Conservation (phyloP, 2,888 invertebrate genomes). For the Archaeoteleia sp. region DNA sequence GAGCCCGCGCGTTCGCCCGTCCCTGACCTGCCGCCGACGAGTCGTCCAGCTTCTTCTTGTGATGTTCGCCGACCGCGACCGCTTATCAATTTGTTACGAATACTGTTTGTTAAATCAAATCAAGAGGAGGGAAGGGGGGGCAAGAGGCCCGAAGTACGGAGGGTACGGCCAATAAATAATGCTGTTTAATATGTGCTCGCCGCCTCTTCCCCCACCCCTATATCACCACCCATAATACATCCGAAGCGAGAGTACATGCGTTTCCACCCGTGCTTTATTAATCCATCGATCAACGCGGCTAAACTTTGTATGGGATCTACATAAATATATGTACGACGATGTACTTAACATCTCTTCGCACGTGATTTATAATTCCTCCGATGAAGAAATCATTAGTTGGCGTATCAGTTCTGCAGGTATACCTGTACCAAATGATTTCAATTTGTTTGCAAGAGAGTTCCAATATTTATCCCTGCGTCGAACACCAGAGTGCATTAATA, state of each 20-base stretch:
- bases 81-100: conserved; percentile 75
- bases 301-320: conserved; percentile 11
- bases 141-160: conserved; percentile 29
- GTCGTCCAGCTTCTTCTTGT: conserved; percentile 56
- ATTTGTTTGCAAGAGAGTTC: no score
- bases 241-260: conserved; percentile 63
- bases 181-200: conserved; percentile 70
- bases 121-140: conserved; percentile 60
- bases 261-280: conserved; percentile 61
- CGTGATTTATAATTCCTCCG: conserved; percentile 22
- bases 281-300: conserved; percentile 64
- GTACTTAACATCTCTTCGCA: conserved; percentile 2
- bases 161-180: conserved; percentile 68
- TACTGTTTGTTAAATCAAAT: conserved; percentile 72
- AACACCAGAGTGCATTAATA: no score
- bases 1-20: conserved; percentile 57
- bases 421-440: background rate
- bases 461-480: no score
- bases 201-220: conserved; percentile 23
- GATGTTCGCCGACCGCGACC: conserved; percentile 71
- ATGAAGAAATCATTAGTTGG: conserved; percentile 23
- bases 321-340: conserved; percentile 2
- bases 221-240: conserved; percentile 31
- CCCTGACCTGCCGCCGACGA: conserved; percentile 67
- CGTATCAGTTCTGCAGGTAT: background rate